These are phyloP conservation scores for Lasioglossum morio DNA, from an alignment of 2,888 invertebrate species.

Conservation along the genomic window DNA sequence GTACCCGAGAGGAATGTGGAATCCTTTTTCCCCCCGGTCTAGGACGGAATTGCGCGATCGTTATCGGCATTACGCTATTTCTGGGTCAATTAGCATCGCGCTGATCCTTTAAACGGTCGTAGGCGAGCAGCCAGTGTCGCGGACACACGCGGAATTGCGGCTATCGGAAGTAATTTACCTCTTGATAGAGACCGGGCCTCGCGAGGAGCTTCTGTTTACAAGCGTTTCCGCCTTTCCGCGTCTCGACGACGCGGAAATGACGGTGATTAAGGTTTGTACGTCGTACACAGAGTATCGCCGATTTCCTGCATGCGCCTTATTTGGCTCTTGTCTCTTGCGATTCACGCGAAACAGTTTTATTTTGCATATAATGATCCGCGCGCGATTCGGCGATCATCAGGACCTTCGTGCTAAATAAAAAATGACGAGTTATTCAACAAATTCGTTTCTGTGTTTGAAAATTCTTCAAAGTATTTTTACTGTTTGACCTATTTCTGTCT, in stretches of 20 bases:
- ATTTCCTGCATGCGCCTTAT: neutral
- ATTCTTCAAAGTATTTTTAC: neutral
- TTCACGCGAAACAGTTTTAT: too few relatives aligned
- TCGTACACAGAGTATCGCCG: neutral
- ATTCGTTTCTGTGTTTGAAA: neutral
- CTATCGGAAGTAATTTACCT: slow-evolving; percentile 54
- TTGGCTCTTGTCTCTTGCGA: too few relatives aligned
- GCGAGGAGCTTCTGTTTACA: slow-evolving; percentile 21
- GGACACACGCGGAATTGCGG: slow-evolving; percentile 42
- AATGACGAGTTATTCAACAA: too few relatives aligned
- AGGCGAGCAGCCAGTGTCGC: slow-evolving; percentile 34
- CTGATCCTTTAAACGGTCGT: slow-evolving; percentile 65
- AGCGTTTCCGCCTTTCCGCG: neutral
- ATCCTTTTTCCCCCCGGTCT: slow-evolving; percentile 65
- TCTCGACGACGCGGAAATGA: neutral
- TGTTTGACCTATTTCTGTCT: neutral
- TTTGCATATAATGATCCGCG: too few relatives aligned
- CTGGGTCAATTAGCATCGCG: slow-evolving; percentile 71
- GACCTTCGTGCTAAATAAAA: too few relatives aligned
- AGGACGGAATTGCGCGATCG: slow-evolving; percentile 73
- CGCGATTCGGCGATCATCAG: too few relatives aligned
- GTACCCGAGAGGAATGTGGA: too few relatives aligned
- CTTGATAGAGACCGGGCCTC: slow-evolving; percentile 17
- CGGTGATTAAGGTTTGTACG: neutral
- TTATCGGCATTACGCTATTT: slow-evolving; percentile 76